Evolutionary conservation across 2,888 invertebrate species (phyloP).

Genomic region (Crematogaster levior): DNA sequence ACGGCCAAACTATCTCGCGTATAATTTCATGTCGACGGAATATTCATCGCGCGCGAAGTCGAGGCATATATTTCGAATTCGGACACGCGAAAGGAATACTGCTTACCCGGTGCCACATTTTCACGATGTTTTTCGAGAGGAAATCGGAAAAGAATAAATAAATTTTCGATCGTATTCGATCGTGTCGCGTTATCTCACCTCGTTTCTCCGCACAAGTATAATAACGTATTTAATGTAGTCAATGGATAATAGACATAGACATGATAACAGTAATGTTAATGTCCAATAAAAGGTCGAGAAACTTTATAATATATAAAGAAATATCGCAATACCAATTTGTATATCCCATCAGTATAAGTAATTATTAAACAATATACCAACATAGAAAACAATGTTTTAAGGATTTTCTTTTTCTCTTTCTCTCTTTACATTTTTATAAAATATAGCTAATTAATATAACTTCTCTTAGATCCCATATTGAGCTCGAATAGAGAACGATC

Average conservation of each 20-base stretch:
- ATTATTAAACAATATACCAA: conserved; percentile 58
- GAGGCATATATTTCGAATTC: background rate
- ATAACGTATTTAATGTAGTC: background rate
- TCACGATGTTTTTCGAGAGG: background rate
- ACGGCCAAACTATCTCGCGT: conserved; percentile 11
- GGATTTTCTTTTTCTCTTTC: conserved; percentile 62
- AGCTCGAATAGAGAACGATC: conserved; percentile 64
- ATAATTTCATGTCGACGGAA: conserved; percentile 14
- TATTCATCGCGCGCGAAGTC: background rate
- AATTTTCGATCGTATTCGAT: background rate
- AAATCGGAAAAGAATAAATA: conserved; percentile 46
- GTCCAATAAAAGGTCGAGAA: conserved; percentile 25
- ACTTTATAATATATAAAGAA: conserved; percentile 53
- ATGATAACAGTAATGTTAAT: conserved; percentile 19
- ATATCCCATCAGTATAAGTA: conserved; percentile 36
- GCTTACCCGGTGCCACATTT: background rate
- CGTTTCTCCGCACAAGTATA: conserved; percentile 3
- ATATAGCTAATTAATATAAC: conserved; percentile 79
- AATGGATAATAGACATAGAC: conserved; percentile 4
- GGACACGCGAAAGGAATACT: conserved; percentile 16
- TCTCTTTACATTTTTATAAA: conserved; percentile 72
- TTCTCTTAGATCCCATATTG: conserved; percentile 76
- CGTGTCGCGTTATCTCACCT: background rate
- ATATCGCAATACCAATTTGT: conserved; percentile 38
- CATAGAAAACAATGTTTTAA: conserved; percentile 63